These are phyloP conservation scores for Desmodus rotundus DNA, from an alignment of 2,113 vertebrate genomes.

Conservation along the genomic window DNA sequence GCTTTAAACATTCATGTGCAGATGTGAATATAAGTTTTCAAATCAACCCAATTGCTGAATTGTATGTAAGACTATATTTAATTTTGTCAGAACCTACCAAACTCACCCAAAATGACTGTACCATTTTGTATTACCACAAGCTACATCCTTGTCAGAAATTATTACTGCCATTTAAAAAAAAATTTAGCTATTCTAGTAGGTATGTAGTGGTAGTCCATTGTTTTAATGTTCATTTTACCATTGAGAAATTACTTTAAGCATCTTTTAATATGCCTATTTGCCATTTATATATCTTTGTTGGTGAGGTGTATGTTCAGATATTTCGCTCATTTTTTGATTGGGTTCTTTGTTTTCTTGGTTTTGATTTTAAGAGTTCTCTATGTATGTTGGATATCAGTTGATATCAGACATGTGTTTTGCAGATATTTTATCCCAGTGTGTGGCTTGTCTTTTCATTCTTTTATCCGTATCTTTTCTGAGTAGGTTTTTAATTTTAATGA, in stretches of 20 bases:
- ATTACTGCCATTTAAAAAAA: not conserved
- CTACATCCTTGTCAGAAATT: not conserved
- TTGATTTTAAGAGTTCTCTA: not conserved
- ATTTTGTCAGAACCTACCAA: not conserved
- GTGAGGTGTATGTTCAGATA: not conserved
- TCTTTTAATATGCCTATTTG: not conserved
- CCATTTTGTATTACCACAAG: not conserved
- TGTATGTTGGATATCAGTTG: not conserved
- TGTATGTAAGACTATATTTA: not conserved
- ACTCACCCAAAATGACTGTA: not conserved
- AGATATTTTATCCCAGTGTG: not conserved
- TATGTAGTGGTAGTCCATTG: not conserved
- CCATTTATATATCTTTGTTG: not conserved
- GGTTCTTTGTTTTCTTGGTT: not conserved
- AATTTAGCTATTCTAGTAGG: not conserved
- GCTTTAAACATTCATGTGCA: not conserved
- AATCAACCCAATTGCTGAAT: not conserved
- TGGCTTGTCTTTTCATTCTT: not conserved
- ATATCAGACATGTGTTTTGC: not conserved
- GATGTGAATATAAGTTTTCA: not conserved
- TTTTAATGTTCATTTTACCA: not conserved
- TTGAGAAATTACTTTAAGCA: not conserved
- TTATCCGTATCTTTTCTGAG: not conserved
- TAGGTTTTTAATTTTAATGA: not conserved
- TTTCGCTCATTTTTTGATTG: not conserved